These are phyloP conservation scores for Tetraneura akinire DNA, from an alignment of 1,140 invertebrate genomes.

Conservation along the genomic window DNA sequence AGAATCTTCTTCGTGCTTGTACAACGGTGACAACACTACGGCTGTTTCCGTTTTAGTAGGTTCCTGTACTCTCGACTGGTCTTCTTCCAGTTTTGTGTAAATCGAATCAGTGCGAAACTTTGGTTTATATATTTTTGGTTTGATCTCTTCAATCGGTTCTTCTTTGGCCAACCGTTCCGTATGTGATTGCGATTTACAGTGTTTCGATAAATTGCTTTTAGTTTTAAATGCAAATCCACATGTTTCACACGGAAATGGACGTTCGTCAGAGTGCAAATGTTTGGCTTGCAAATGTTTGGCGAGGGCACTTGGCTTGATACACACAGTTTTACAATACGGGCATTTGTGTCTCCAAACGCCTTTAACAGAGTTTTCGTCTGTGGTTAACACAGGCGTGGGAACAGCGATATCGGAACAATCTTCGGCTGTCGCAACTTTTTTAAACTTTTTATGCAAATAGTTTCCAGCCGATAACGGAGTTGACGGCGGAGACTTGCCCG, in stretches of 20 bases:
- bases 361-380: constrained; percentile 14
- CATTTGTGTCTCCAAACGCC: constrained; percentile 71
- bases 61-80: neutral
- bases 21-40: neutral
- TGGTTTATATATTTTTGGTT: constrained; percentile 72
- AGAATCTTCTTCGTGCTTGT: constrained; percentile 47
- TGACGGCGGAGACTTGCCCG: constrained; percentile 55
- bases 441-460: constrained; percentile 89
- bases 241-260: constrained; percentile 83
- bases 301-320: constrained; percentile 90
- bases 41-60: neutral
- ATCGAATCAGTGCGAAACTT: constrained; percentile 72
- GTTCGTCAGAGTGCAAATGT: constrained; percentile 91
- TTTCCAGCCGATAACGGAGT: constrained; percentile 69
- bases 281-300: constrained; percentile 90
- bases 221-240: constrained; percentile 94
- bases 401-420: constrained; percentile 8
- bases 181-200: constrained; percentile 81
- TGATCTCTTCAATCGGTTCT: constrained; percentile 61
- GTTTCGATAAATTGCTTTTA: constrained; percentile 91
- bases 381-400: neutral
- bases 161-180: constrained; percentile 65
- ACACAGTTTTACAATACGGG: constrained; percentile 82
- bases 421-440: constrained; percentile 70
- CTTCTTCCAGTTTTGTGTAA: constrained; percentile 57